Evolutionary conservation across 2,888 invertebrate species (phyloP), one percentile per base, ranked within the genome.

Genomic region (Heteromyza rotundicornis): DNA sequence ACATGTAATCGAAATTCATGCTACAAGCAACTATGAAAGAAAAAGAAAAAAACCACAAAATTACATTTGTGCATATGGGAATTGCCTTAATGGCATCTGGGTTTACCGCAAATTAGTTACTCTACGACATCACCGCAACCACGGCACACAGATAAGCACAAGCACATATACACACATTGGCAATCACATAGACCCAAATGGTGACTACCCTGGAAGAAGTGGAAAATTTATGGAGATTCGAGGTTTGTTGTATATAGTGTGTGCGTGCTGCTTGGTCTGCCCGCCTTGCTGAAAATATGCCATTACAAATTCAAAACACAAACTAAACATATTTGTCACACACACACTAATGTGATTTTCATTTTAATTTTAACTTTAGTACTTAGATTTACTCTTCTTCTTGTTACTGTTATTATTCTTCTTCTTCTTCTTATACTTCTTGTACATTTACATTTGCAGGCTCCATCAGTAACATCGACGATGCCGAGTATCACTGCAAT

Each of bases 381-480:
- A 12, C 23, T 49, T 16, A 27, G 40, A 17, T 49, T 49, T 47
- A n/a, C n/a, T 49, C 20, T 47, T 12, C 7, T 49, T 24, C 22
- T 44, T 27, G n/a, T 51, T 51, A 12, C 16, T 47, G 14, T 49
- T 16, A 16, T 22, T 32, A 22, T 51, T 57, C 17, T 20, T 40
- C 60, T 36, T 52, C 17, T 50, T 49, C 27, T 27, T 52, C 22
- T 59, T 53, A 14, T 2, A 17, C 17, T 19, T 23, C 12, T 5
- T 64, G 65, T 14, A 3, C 17, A 5, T 44, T 44, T 17, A 3
- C 67, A 64, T 64, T 85, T 85, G 0, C 87, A 96, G 96, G 96
- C 67, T 96, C 96, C 20, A 96, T 96, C 77, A 95, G 95, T 82
- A 96, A 95, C 84, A 95, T 96, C 68, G 94, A 95, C 73, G 94